Percentiles rank a stretch among this genome's conserved stretches.
Conservation (phyloP, 2,113 vertebrate genomes). For the Brachyistius frenatus region DNA sequence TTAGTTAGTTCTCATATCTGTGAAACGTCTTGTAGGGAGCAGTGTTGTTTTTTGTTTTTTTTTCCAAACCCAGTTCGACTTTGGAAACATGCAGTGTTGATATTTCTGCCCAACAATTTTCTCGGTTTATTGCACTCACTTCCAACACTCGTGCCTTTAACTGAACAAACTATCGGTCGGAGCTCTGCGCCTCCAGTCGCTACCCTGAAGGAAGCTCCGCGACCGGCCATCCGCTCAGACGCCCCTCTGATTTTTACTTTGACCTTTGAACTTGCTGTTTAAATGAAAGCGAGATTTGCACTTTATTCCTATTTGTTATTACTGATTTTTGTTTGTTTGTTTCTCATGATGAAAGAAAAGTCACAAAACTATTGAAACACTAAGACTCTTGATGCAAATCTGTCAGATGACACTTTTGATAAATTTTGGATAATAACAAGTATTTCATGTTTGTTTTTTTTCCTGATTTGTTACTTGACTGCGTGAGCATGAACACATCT, state of each 20-base stretch:
- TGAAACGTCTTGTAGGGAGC: slow-evolving; percentile 61
- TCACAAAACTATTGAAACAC: slow-evolving; percentile 74
- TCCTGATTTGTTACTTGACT: slow-evolving; percentile 77
- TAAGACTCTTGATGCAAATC: slow-evolving; percentile 72
- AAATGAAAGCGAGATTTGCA: slow-evolving; percentile 77
- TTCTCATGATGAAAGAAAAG: slow-evolving; percentile 58
- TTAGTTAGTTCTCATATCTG: slow-evolving; percentile 54
- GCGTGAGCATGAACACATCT: slow-evolving; percentile 62
- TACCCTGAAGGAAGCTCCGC: slow-evolving; percentile 42
- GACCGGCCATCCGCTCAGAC: slow-evolving; percentile 43
- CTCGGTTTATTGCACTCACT: slow-evolving; percentile 72
- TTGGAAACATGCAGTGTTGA: slow-evolving; percentile 77
- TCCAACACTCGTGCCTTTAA: slow-evolving; percentile 83
- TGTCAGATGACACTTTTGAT: slow-evolving; percentile 69
- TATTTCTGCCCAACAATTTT: slow-evolving; percentile 21
- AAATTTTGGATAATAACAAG: slow-evolving; percentile 70
- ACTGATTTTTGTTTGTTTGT: slow-evolving; percentile 46
- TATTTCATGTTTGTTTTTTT: slow-evolving; percentile 62
- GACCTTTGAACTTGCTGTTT: slow-evolving; percentile 65
- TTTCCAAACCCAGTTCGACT: slow-evolving; percentile 34
- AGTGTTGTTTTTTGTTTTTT: slow-evolving; percentile 48
- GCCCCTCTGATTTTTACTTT: slow-evolving; percentile 56
- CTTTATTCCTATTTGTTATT: slow-evolving; percentile 80
- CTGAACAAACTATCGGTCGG: slow-evolving; percentile 75
- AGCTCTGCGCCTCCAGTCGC: slow-evolving; percentile 10